Evolutionary conservation across 1,140 invertebrate species (phyloP), one percentile per base, ranked within the genome.

Genomic region (Plutomurus gul): DNA sequence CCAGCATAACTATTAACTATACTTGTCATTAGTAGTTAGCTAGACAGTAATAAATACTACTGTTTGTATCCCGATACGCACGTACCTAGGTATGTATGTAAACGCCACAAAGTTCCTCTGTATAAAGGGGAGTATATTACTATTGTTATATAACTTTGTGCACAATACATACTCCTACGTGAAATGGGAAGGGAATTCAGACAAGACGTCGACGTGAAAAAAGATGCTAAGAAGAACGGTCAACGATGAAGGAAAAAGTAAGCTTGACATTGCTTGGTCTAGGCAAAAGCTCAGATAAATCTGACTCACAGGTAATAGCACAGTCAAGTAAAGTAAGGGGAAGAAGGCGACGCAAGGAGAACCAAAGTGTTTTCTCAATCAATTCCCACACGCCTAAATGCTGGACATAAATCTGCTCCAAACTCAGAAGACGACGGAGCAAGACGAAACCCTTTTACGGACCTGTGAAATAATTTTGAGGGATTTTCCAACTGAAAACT

Each of bases 281-380:
- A 73, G 71, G 71, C 37, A 47, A 73, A 43, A 39, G 71, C 71
- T 73, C 20, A 73, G 71, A 73, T 73, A 73, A 73, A 73, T 73
- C 71, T 73, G 71, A 27, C 73, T 47, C 1, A 27, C 27, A 46
- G 30, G 47, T 51, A 46, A 72, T 20, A 37, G 22, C 33, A 72
- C 37, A 72, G 70, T 39, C 46, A 47, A 30, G 43, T 27, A 74
- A 74, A 47, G 40, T 13, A 30, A n/a, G 30, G 27, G 22, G 39
- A 46, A 27, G 22, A 27, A 74, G 40, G 43, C 22, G 11, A 74
- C 27, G 13, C 13, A 47, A 46, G 40, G 11, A 74, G 43, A 65
- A 73, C 76, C 30, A 75, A 79, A 79, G 77, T 79, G 77, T 79
- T 79, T 79, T 79, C 77, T 75, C 77, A 79, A 79, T 79, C 77